Conservation (phyloP, 2,888 invertebrate species). For the Yponomeuta plumbellus region DNA sequence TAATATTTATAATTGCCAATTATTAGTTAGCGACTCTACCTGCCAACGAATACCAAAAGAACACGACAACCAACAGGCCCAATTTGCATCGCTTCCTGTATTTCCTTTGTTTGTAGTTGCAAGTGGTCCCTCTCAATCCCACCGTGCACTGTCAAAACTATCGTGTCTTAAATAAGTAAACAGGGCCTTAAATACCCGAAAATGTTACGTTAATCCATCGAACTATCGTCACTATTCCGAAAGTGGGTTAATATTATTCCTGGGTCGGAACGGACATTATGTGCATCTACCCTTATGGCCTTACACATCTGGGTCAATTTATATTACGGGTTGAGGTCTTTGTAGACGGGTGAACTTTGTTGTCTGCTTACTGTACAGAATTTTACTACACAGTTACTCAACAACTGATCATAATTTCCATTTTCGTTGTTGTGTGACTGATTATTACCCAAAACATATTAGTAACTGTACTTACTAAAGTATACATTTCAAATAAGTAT, state of each 20-base stretch:
- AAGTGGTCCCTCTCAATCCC: neutral
- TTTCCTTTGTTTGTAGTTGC: neutral
- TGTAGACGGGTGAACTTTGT: neutral
- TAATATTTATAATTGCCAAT: no score
- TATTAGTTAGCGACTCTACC: no score
- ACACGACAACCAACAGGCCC: no score
- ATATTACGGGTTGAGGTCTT: neutral
- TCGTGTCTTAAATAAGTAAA: neutral
- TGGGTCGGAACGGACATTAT: neutral
- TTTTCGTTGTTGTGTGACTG: no score
- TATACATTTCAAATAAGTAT: no score
- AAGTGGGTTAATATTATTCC: neutral
- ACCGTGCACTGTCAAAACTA: neutral
- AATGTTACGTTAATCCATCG: neutral
- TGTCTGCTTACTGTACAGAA: neutral
- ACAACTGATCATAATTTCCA: no score
- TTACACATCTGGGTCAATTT: conserved; percentile 12
- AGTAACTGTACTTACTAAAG: no score
- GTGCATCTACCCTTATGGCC: conserved; percentile 5
- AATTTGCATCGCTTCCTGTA: neutral
- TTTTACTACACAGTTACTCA: no score
- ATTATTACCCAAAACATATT: no score
- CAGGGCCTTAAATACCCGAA: neutral
- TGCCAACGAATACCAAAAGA: no score
- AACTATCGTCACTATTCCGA: neutral